A percentile compares a stretch with the other conserved stretches of the same genome.
Evolutionary conservation across 2,888 invertebrate genomes (phyloP).

Genomic region (Leucophenga montana): DNA sequence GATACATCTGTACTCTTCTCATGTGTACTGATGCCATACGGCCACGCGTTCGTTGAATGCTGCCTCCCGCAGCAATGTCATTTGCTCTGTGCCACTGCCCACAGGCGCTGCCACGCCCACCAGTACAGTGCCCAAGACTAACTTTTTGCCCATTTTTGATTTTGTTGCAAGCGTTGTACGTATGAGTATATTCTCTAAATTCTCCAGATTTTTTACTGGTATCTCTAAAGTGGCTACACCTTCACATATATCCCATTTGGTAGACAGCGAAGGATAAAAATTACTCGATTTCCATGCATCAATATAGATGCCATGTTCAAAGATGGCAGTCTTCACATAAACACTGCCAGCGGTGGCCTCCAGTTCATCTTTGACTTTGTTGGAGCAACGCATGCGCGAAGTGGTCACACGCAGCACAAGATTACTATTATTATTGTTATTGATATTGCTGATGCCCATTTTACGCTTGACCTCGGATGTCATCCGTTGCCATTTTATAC

Average conservation of each 20-base stretch:
- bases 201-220: slow-evolving; percentile 62
- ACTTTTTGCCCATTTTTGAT: slow-evolving; percentile 71
- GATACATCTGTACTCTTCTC: slow-evolving; percentile 41
- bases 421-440: slow-evolving; percentile 46
- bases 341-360: slow-evolving; percentile 75
- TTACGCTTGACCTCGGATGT: slow-evolving; percentile 69
- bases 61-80: slow-evolving; percentile 59
- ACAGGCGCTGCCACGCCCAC: slow-evolving; percentile 53
- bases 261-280: slow-evolving; percentile 84
- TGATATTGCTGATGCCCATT: slow-evolving; percentile 63
- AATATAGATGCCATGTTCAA: slow-evolving; percentile 78
- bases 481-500: slow-evolving; percentile 64
- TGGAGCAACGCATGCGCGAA: slow-evolving; percentile 71
- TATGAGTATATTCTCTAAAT: slow-evolving; percentile 67
- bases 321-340: slow-evolving; percentile 84
- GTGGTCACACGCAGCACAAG: slow-evolving; percentile 67
- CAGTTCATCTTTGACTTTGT: slow-evolving; percentile 72
- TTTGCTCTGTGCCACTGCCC: slow-evolving; percentile 64
- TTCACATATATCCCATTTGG: slow-evolving; percentile 79
- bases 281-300: slow-evolving; percentile 82
- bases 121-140: slow-evolving; percentile 69
- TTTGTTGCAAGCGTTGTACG: slow-evolving; percentile 71
- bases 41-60: slow-evolving; percentile 65
- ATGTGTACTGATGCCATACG: slow-evolving; percentile 71
- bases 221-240: slow-evolving; percentile 64